Base-by-base conservation (phyloP, 2,888 invertebrate species). In the Drosophila neonasuta region DNA sequence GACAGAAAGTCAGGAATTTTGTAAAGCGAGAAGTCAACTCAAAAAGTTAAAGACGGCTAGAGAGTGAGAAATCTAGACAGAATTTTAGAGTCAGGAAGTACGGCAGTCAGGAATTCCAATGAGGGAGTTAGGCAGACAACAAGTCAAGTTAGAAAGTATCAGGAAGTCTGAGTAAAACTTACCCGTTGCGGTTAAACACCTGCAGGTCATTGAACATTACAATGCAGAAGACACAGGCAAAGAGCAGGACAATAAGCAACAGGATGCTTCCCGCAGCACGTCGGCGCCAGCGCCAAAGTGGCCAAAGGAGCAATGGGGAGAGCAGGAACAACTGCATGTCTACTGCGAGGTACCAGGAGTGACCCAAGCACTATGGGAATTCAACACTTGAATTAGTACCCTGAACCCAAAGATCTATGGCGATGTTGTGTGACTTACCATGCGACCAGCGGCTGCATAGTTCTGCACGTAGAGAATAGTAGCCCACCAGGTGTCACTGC, bases 331-430 rank as follows among this genome's bases (percentile, higher is more conserved):
- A 86, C 79, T 93, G 93, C 88, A 92, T 92, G 63, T 93, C 93
- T 5, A 93, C 92, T 2, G 92, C 91, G 20, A 93, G 80, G 68
- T 93, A 93, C 93, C 93, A 93, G 2, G 92, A 90, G 71, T 92
- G 93, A 11, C 89, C 88, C 59, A 93, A 71, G 76, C 93, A 93
- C 90, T 90, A 3, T 4, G 15, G 45, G 3, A 11, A 32, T 8
- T 1, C 10, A 32, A 32, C 3, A 36, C 36, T 6, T 24, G 6
- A n/a, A 24, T 42, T 15, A 24, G 20, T 48, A 54, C 30, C 29
- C 44, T 17, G 10, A 15, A 41, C 8, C 1, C 2, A 17, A 2
- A 7, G 17, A 5, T 24, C 6, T 32, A 10, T 13, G 36, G 1
- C 9, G 46, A 8, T 3, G 11, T 10, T 11, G 4, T 36, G 5